Base-by-base conservation (phyloP, 2,113 vertebrate species). In the Sylvilagus bachmani region DNA sequence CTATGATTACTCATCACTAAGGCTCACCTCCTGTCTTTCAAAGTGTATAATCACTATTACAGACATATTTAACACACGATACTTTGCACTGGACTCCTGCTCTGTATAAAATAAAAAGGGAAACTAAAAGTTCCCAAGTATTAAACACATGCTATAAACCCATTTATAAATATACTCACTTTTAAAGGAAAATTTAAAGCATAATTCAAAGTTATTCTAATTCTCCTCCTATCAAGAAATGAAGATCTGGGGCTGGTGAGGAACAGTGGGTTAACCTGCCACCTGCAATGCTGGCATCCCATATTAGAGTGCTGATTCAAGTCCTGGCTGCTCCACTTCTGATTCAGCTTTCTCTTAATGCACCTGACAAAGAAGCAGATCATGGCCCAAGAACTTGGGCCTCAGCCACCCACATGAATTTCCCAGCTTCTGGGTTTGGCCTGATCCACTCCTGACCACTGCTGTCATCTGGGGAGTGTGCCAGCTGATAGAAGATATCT, bases 171-270 rank as follows among this genome's bases (percentile, higher is more conserved):
- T 25, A 77, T 3, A 90, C 9, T 84, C 16, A 44, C 36, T 87
- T 79, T 89, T 49, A 73, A 86, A 74, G n/a, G 49, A 14, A 53
- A n/a, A 55, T 86, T 49, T 79, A 61, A 96, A 89, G 12, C 14
- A 67, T 7, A 74, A 84, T 33, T 91, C 24, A 89, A 95, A 89
- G 93, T 90, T 70, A 83, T 38, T 75, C 38, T 64, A 62, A 53
- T 79, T 73, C n/a, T 93, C 67, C 77, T 61, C 61, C 61, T 70
- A 51, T 24, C 51, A 93, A 92, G 51, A 89, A 71, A 80, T 16
- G 61, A 24, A 66, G 78, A 86, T 51, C 14, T 58, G 55, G 55
- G 55, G 55, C 19, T 58, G 55, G 55, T 58, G 55, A 12, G 55
- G 55, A 14, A 58, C 55, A 58, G 14, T 58, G 55, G 19, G 55